These are phyloP conservation scores for Griposia aprilina DNA, from an alignment of 2,888 invertebrate genomes.

Conservation along the genomic window DNA sequence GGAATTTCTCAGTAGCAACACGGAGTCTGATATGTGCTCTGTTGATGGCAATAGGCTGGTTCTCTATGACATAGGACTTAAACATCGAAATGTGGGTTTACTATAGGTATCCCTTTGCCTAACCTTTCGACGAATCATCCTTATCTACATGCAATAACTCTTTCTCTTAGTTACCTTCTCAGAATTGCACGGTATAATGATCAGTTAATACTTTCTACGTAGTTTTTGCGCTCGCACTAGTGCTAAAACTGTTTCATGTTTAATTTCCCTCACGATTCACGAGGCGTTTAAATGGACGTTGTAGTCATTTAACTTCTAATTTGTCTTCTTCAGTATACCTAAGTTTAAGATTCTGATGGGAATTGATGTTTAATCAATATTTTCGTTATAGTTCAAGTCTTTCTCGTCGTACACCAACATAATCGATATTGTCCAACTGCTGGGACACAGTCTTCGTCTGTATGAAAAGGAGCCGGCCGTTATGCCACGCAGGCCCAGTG, in stretches of 20 bases:
- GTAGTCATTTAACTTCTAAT: not conserved
- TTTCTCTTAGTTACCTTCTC: constrained; percentile 41
- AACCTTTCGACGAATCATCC: not conserved
- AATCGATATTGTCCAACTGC: no score
- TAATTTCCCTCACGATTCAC: constrained; percentile 23
- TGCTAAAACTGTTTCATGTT: constrained; percentile 20
- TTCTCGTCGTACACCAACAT: no score
- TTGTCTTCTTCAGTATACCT: not conserved
- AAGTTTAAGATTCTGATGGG: not conserved
- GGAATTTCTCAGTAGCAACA: not conserved
- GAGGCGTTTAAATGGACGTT: not conserved
- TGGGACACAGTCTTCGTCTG: not conserved
- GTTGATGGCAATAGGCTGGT: not conserved
- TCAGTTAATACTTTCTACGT: constrained; percentile 49
- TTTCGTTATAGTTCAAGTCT: no score
- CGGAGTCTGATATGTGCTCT: not conserved
- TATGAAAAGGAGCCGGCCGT: not conserved
- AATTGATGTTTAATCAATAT: not conserved
- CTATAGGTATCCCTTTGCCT: not conserved
- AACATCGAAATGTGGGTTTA: not conserved
- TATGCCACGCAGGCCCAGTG: not conserved
- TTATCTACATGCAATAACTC: constrained; percentile 39
- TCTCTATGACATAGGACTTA: not conserved
- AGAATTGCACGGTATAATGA: constrained; percentile 37
- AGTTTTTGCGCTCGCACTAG: constrained; percentile 27